phyloP scores from a whole-genome alignment of 2,888 invertebrate genomes.

The Protodeltote pygarga region DNA sequence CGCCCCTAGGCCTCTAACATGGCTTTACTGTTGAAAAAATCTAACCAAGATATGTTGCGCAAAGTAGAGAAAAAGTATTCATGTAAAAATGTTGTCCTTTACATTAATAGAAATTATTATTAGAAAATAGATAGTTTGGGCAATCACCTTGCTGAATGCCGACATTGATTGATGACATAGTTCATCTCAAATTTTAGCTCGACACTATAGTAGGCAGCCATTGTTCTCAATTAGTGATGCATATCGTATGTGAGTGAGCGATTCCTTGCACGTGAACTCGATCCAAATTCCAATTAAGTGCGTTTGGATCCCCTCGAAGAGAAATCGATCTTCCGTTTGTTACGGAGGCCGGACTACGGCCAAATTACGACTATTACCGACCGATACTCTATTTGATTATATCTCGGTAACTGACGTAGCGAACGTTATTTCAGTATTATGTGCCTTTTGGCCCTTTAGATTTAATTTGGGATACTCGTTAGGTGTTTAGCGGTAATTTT shows the following conservation, averaged over 20 bases:
- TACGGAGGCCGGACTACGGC: slow-evolving; percentile 36
- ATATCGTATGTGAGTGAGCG: slow-evolving; percentile 47
- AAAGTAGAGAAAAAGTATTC: too few relatives aligned
- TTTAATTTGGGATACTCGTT: slow-evolving; percentile 2
- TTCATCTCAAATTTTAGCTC: too few relatives aligned
- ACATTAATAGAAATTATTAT: too few relatives aligned
- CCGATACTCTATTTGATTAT: slow-evolving; percentile 46
- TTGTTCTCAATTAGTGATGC: slow-evolving; percentile 48
- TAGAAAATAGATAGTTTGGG: too few relatives aligned
- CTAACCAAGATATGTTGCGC: too few relatives aligned
- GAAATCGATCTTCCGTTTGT: slow-evolving; percentile 59
- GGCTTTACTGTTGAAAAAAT: too few relatives aligned
- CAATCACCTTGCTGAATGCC: too few relatives aligned
- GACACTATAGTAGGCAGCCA: slow-evolving; percentile 34
- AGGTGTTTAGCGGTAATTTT: background rate
- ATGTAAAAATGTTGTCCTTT: too few relatives aligned
- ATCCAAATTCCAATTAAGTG: slow-evolving; percentile 62
- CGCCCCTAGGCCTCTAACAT: too few relatives aligned
- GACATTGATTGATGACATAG: too few relatives aligned
- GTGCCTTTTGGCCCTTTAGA: background rate
- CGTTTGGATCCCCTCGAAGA: slow-evolving; percentile 48
- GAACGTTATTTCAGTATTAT: slow-evolving; percentile 14
- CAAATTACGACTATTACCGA: slow-evolving; percentile 46
- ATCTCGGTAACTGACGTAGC: slow-evolving; percentile 22
- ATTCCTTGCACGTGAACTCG: slow-evolving; percentile 55